Percentiles rank a stretch among this genome's conserved stretches.
Evolutionary conservation across 2,888 invertebrate genomes (phyloP).

Genomic region (Taphrorychus bicolor): DNA sequence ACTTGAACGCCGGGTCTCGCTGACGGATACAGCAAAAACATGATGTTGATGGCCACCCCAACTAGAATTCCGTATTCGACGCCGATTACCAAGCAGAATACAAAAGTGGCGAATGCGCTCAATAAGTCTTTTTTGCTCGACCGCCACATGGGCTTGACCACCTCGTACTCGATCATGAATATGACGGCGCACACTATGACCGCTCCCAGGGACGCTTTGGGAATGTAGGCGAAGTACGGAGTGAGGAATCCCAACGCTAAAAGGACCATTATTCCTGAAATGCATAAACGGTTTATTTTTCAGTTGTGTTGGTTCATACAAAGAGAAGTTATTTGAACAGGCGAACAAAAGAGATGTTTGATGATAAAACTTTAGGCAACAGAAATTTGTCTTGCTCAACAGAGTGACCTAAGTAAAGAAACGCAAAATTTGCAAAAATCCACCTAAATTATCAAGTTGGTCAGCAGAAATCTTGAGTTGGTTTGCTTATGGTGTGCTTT

Average conservation of each 20-base stretch:
- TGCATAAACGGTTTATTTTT: conserved; percentile 58
- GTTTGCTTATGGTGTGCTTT: too few species aligned
- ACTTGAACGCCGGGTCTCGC: conserved; percentile 80
- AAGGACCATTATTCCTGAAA: conserved; percentile 79
- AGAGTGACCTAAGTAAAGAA: too few species aligned
- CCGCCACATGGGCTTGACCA: conserved; percentile 85
- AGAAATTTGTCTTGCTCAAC: too few species aligned
- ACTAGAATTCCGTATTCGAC: conserved; percentile 87
- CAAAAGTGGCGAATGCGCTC: conserved; percentile 84
- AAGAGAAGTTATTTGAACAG: too few species aligned
- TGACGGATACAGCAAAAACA: conserved; percentile 80
- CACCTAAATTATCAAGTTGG: too few species aligned
- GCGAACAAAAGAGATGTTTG: too few species aligned
- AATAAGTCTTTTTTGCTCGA: conserved; percentile 81
- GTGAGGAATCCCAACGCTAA: conserved; percentile 85
- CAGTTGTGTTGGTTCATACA: too few species aligned
- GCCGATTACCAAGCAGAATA: conserved; percentile 79
- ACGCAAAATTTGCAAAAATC: too few species aligned
- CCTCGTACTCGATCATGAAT: conserved; percentile 93
- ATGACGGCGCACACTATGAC: conserved; percentile 95
- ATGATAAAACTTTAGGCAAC: too few species aligned
- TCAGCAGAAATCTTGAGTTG: too few species aligned
- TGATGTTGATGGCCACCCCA: conserved; percentile 80
- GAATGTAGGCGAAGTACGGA: conserved; percentile 89
- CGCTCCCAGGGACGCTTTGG: conserved; percentile 87